These are phyloP conservation scores for Bufotes viridis DNA, from an alignment of 2,797 vertebrate genomes.

Conservation along the genomic window DNA sequence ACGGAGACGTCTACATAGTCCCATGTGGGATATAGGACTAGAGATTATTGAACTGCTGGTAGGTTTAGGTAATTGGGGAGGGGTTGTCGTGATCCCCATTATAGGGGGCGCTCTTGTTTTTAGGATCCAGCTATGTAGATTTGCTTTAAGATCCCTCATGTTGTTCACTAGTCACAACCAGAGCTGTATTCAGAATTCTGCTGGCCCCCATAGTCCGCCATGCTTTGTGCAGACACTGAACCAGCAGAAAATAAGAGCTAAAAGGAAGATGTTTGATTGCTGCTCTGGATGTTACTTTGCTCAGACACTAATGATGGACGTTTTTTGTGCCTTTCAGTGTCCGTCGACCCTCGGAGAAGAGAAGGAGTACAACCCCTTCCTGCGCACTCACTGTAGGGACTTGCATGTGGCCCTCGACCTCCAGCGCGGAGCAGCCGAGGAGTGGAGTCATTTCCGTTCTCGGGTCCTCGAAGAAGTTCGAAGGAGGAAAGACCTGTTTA, in stretches of 20 bases:
- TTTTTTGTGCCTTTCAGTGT: constrained; percentile 73
- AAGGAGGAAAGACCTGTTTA: constrained; percentile 86
- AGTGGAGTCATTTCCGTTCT: constrained; percentile 82
- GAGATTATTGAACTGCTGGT: too few relatives aligned
- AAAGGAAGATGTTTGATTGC: not conserved
- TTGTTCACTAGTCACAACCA: not conserved
- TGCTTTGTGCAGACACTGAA: not conserved
- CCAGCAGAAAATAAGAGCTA: not conserved
- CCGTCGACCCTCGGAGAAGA: constrained; percentile 92
- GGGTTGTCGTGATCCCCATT: not conserved
- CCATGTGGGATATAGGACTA: not conserved
- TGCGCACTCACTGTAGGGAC: constrained; percentile 83
- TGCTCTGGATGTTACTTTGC: not conserved
- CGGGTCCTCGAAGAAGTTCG: constrained; percentile 87
- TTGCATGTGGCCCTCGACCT: constrained; percentile 87
- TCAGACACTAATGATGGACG: not conserved
- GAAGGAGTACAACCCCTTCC: constrained; percentile 92
- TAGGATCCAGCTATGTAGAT: not conserved
- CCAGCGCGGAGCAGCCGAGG: constrained; percentile 76
- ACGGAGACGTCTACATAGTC: not conserved
- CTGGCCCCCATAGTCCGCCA: not conserved
- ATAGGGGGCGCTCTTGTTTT: not conserved
- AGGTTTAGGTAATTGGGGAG: not conserved
- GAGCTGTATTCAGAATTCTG: not conserved
- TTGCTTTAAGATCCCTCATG: not conserved